These are phyloP conservation scores for Xiphorhynchus erythropygius DNA, from an alignment of 2,797 vertebrate genomes.

Conservation along the genomic window DNA sequence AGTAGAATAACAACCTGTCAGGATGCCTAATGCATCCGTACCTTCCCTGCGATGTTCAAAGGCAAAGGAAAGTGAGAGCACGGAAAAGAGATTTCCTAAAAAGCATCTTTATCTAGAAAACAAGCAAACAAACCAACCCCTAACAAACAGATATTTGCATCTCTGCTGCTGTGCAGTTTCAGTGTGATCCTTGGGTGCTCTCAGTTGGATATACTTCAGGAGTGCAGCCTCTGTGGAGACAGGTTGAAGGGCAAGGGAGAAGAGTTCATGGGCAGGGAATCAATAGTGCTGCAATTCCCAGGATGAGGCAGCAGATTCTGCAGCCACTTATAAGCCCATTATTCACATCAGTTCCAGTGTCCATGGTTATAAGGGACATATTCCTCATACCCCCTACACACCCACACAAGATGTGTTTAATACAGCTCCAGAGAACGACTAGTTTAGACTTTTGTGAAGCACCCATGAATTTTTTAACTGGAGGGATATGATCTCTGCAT, in stretches of 20 bases:
- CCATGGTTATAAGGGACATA: neutral
- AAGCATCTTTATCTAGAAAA: neutral
- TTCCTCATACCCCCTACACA: neutral
- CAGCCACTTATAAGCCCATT: neutral
- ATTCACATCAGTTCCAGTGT: neutral
- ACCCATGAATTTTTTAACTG: neutral
- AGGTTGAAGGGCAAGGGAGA: neutral
- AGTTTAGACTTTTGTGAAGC: neutral
- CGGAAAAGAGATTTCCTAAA: neutral
- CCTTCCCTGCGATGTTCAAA: neutral
- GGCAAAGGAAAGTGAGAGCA: neutral
- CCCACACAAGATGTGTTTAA: neutral
- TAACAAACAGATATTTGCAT: neutral
- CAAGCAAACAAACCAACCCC: neutral
- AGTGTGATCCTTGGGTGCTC: neutral
- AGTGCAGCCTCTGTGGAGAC: neutral
- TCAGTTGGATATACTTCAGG: neutral
- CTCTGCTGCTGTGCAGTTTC: neutral
- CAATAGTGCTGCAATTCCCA: slow-evolving; percentile 1
- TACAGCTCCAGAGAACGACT: neutral
- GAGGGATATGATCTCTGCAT: neutral
- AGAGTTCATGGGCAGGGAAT: slow-evolving; percentile 30
- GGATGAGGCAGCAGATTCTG: slow-evolving; percentile 38
- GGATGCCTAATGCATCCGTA: neutral
- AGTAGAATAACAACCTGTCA: neutral